Evolutionary conservation across 2,797 vertebrate genomes (phyloP).

Genomic region (Thripadectes ignobilis): DNA sequence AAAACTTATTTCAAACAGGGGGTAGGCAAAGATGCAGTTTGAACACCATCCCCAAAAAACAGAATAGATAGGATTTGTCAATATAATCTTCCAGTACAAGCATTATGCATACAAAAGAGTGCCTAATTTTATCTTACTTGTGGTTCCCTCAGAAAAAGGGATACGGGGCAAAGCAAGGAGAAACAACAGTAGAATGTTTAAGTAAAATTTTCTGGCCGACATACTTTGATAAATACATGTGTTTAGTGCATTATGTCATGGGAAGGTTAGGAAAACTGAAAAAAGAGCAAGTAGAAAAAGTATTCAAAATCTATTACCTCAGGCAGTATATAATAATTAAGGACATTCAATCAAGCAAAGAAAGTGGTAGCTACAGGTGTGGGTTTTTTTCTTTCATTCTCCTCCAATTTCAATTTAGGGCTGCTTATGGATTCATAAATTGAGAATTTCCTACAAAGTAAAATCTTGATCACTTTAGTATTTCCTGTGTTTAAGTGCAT

Average conservation of each 20-base stretch:
- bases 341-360: background rate
- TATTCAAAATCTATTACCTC: background rate
- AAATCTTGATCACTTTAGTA: background rate
- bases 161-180: background rate
- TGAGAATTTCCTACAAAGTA: background rate
- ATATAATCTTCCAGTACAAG: background rate
- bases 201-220: background rate
- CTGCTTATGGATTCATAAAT: background rate
- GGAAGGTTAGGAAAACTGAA: background rate
- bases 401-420: background rate
- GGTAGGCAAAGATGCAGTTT: background rate
- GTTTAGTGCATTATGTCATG: background rate
- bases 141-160: background rate
- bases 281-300: background rate
- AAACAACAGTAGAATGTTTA: background rate
- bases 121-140: background rate
- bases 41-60: background rate
- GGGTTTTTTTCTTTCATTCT: background rate
- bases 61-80: background rate
- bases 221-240: background rate
- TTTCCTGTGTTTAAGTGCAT: background rate
- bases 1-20: background rate
- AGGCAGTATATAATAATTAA: background rate
- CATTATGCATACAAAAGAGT: rapidly evolving
- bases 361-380: background rate